Percentiles rank a stretch among this genome's conserved stretches.
These are phyloP conservation scores for Myotis pilosus DNA, from an alignment of 2,797 vertebrate genomes.

Conservation along the genomic window DNA sequence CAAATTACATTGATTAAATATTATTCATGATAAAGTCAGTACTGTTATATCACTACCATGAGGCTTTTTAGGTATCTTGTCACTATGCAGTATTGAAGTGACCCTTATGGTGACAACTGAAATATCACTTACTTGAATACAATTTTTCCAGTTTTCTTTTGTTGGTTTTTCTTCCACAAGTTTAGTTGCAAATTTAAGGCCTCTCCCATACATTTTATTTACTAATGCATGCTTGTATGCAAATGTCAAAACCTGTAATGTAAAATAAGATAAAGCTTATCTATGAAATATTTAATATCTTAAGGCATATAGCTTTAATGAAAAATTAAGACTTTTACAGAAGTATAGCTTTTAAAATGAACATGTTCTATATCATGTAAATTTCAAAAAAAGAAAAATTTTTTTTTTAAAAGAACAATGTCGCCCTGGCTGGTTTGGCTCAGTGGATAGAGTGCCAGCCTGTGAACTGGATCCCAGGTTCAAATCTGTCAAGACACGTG, in stretches of 20 bases:
- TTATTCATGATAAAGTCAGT: background rate
- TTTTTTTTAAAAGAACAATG: background rate
- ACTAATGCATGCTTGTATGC: conserved; percentile 97
- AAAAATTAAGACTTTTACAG: background rate
- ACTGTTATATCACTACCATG: background rate
- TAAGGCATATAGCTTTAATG: background rate
- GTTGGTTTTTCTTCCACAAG: conserved; percentile 97
- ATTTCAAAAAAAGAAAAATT: background rate
- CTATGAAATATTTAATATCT: background rate
- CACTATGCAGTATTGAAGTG: background rate
- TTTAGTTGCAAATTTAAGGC: conserved; percentile 95
- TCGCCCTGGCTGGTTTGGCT: too few relatives aligned
- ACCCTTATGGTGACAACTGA: background rate
- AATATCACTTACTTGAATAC: conserved; percentile 90
- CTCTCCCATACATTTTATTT: conserved; percentile 95
- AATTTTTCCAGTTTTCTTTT: conserved; percentile 98
- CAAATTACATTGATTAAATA: background rate
- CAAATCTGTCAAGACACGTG: too few relatives aligned
- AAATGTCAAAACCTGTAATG: conserved; percentile 92
- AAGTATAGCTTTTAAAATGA: conserved; percentile 1
- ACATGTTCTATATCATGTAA: background rate
- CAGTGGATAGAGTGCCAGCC: too few relatives aligned
- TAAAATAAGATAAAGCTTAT: conserved; percentile 20
- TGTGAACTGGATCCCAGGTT: too few relatives aligned
- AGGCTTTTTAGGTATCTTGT: background rate